Conservation (phyloP, 1,140 invertebrate genomes). For the Drosophila setifemur region DNA sequence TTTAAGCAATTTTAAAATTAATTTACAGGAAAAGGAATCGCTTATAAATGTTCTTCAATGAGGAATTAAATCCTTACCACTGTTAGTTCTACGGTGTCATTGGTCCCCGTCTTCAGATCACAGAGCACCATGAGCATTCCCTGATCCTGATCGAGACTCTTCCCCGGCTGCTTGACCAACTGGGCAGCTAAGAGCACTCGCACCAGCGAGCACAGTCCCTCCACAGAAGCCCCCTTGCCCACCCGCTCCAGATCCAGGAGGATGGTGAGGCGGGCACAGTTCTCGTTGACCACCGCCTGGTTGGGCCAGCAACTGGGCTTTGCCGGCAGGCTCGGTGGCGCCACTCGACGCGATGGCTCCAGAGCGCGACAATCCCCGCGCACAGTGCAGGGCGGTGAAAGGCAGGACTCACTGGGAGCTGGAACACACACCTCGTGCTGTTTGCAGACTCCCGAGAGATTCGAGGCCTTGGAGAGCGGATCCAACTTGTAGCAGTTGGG, state of each 20-base stretch:
- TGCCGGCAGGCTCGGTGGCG: conserved; percentile 88
- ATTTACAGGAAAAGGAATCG: no score
- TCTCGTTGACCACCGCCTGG: conserved; percentile 86
- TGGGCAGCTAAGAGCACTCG: conserved; percentile 86
- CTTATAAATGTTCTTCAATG: not conserved
- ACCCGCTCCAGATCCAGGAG: conserved; percentile 87
- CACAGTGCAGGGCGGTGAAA: conserved; percentile 89
- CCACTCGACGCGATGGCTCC: conserved; percentile 88
- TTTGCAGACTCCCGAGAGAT: conserved; percentile 82
- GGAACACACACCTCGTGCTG: conserved; percentile 87
- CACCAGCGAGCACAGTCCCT: conserved; percentile 87
- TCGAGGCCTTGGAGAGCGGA: conserved; percentile 83
- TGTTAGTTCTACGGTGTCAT: conserved; percentile 94
- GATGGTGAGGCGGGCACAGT: conserved; percentile 89
- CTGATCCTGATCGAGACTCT: conserved; percentile 46
- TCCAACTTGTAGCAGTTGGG: conserved; percentile 88
- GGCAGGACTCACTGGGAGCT: conserved; percentile 88
- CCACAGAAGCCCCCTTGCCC: conserved; percentile 88
- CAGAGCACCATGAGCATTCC: conserved; percentile 89
- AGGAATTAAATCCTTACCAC: conserved; percentile 85
- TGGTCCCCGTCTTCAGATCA: conserved; percentile 89
- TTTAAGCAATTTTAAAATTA: no score
- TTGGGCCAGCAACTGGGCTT: conserved; percentile 92
- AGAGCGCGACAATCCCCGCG: conserved; percentile 92
- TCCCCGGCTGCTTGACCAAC: conserved; percentile 80